Base-by-base conservation (phyloP, 1,140 invertebrate species). In the Brachionus plicatilis region DNA sequence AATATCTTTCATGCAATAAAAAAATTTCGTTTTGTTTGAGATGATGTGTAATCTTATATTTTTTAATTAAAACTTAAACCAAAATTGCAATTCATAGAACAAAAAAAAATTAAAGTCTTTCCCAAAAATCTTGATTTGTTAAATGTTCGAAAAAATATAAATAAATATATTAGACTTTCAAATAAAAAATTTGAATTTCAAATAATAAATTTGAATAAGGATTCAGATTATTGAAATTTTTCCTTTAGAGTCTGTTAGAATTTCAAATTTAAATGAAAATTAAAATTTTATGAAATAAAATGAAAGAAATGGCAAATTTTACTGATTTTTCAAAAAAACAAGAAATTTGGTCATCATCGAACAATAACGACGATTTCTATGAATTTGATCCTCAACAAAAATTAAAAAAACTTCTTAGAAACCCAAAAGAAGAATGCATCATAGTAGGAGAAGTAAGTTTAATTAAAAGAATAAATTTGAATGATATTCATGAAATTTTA, bases 271-370 rank as follows among this genome's bases (percentile, higher is more conserved):
- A 47, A 47, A 60, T 27, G 17, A 60, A 60, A 24, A 20, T 20
- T 60, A 27, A 60, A 60, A 8, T 17, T 60, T 20, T 20, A 60
- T 20, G 27, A 60, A 60, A 12, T 7, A 37, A 68, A 68, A 68
- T 68, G 66, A n/a, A 68, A 41, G 66, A 68, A 68, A 60, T 8
- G 20, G 33, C 3, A 14, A 20, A 68, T 14, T 68, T 68, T 68
- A 68, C 27, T 68, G 29, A 68, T 68, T 68, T 68, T 68, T 68
- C 66, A 33, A 68, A 68, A 68, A 68, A 68, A 33, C 27, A 33
- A 33, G 66, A 68, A 68, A 68, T 68, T 1, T 68, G 66, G 66
- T 68, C 66, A 8, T 27, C 66, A 33, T 17, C 12, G n/a, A 12
- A 11, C 33, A 12, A 68, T 3, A 68, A 68, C 5, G 66, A 68